Evolutionary conservation across 2,888 invertebrate genomes (phyloP).

Genomic region (Phoenoteleia sp.): DNA sequence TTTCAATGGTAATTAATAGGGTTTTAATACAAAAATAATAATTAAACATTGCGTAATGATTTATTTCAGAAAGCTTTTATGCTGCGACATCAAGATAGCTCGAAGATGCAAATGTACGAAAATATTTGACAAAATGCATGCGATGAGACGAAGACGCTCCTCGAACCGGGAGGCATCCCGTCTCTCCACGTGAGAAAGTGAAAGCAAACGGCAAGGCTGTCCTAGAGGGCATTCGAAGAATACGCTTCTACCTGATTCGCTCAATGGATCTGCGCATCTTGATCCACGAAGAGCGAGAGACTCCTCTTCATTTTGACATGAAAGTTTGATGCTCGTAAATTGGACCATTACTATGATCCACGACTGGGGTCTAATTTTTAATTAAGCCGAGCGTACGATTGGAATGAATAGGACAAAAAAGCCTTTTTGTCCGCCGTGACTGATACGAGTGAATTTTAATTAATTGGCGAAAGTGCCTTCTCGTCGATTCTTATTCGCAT

Average conservation of each 20-base stretch:
- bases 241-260: constrained; percentile 52
- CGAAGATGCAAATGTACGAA: constrained; percentile 52
- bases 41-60: constrained; percentile 37
- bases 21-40: constrained; percentile 7
- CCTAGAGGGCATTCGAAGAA: constrained; percentile 61
- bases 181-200: constrained; percentile 73
- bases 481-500: constrained; percentile 1
- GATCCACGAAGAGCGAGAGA: constrained; percentile 50
- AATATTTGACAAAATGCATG: constrained; percentile 38
- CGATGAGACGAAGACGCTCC: constrained; percentile 63
- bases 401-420: constrained; percentile 31
- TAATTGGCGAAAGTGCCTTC: constrained; percentile 58
- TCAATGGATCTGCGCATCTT: constrained; percentile 60
- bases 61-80: constrained; percentile 41
- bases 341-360: constrained; percentile 40
- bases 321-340: constrained; percentile 39
- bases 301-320: constrained; percentile 43
- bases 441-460: constrained; percentile 58
- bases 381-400: neutral
- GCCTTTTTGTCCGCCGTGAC: constrained; percentile 10
- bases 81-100: constrained; percentile 33
- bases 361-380: constrained; percentile 27
- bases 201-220: constrained; percentile 72
- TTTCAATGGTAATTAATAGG: no score
- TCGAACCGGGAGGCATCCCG: constrained; percentile 63